Conservation (phyloP, 1,140 invertebrate genomes). For the Solen grandis region DNA sequence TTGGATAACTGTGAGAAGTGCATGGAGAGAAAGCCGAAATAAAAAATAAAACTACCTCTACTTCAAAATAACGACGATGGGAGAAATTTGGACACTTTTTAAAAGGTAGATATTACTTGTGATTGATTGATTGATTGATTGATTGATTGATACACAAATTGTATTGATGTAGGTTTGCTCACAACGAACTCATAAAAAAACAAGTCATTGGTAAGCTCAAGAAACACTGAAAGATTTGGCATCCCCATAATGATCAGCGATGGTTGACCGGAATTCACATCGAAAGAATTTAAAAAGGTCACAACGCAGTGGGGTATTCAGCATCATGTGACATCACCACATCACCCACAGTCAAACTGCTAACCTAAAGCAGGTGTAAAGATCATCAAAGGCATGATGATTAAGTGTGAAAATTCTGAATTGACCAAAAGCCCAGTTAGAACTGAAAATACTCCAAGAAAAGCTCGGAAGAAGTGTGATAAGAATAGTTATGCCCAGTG, state of each 20-base stretch:
- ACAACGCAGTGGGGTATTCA: constrained; percentile 37
- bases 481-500: constrained; percentile 33
- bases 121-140: no score
- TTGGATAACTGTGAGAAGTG: constrained; percentile 59
- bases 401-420: constrained; percentile 37
- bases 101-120: constrained; percentile 58
- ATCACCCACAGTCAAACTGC: constrained; percentile 57
- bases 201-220: constrained; percentile 58
- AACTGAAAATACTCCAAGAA: constrained; percentile 55
- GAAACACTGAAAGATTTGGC: constrained; percentile 56
- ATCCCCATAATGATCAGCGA: constrained; percentile 62
- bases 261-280: constrained; percentile 60
- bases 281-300: constrained; percentile 52
- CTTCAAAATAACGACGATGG: constrained; percentile 48
- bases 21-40: constrained; percentile 41
- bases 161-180: constrained; percentile 79
- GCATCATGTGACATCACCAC: constrained; percentile 40
- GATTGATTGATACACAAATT: constrained; percentile 64
- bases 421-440: constrained; percentile 58
- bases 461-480: constrained; percentile 40
- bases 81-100: constrained; percentile 63
- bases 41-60: constrained; percentile 44
- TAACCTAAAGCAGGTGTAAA: constrained; percentile 62
- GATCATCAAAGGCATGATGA: constrained; percentile 59
- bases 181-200: constrained; percentile 30